Conservation (phyloP, 1,140 invertebrate species). For the Cydia amplana region DNA sequence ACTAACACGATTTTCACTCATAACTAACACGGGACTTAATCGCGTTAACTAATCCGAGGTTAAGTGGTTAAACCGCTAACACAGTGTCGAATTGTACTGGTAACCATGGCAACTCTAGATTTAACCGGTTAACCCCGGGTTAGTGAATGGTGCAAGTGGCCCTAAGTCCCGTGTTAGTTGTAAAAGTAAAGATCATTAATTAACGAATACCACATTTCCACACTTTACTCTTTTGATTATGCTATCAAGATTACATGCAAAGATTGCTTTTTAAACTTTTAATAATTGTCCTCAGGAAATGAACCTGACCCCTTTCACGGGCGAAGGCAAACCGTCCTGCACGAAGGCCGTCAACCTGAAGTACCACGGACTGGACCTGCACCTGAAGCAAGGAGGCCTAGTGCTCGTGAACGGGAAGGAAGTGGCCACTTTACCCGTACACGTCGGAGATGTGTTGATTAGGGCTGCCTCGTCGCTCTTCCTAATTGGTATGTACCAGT, state of each 20-base stretch:
- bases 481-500: constrained; percentile 78
- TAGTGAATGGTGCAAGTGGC: too few relatives aligned
- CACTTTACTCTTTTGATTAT: not conserved
- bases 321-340: constrained; percentile 85
- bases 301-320: constrained; percentile 80
- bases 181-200: too few relatives aligned
- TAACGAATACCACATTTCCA: too few relatives aligned
- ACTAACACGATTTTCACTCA: too few relatives aligned
- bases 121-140: too few relatives aligned
- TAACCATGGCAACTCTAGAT: too few relatives aligned
- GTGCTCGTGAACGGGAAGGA: constrained; percentile 86
- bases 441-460: constrained; percentile 81
- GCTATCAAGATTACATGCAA: not conserved
- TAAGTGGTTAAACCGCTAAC: too few relatives aligned
- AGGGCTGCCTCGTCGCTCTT: constrained; percentile 88
- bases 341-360: constrained; percentile 88
- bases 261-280: too few relatives aligned
- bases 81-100: too few relatives aligned
- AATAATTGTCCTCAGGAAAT: constrained; percentile 78
- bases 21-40: too few relatives aligned
- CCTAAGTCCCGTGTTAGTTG: too few relatives aligned
- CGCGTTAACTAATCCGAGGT: too few relatives aligned
- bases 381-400: constrained; percentile 86
- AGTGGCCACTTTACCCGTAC: constrained; percentile 83
- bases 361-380: constrained; percentile 78